Conservation (phyloP, 37 sponge, comb jelly and placozoan genomes). For the Ianthella basta region DNA sequence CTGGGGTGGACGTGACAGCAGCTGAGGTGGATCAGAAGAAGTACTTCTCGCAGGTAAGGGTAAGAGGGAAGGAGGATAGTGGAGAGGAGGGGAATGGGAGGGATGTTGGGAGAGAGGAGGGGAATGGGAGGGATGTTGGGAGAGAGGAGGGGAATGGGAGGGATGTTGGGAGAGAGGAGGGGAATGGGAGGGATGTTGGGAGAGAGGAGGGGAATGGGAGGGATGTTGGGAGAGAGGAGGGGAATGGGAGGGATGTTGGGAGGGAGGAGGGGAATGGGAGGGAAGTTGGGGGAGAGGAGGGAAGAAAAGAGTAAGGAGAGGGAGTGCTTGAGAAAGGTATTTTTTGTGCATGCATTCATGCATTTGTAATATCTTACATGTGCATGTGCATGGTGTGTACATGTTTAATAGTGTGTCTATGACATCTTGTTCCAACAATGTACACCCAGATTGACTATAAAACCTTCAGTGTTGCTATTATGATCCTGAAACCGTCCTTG, state of each 20-base stretch:
- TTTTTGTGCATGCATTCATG: not conserved
- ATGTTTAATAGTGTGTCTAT: not conserved
- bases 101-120: not conserved
- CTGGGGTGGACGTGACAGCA: not conserved
- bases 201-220: conserved; percentile 59
- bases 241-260: too few species aligned
- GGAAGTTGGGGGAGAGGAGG: too few species aligned
- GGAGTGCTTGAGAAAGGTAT: too few species aligned
- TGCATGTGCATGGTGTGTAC: not conserved
- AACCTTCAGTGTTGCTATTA: not conserved
- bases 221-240: too few species aligned
- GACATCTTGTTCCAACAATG: not conserved
- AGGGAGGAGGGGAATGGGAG: too few species aligned
- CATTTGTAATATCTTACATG: not conserved
- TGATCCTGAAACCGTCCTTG: too few species aligned
- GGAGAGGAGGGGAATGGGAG: not conserved
- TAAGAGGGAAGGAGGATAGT: not conserved
- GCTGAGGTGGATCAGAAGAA: too few species aligned
- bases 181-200: conserved; percentile 12
- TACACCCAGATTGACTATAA: not conserved
- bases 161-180: too few species aligned
- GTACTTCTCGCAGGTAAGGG: too few species aligned
- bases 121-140: not conserved
- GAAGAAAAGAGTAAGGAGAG: too few species aligned
- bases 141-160: conserved; percentile 33